Base-by-base conservation (phyloP, 2,113 vertebrate genomes). In the Calyptomena viridis region DNA sequence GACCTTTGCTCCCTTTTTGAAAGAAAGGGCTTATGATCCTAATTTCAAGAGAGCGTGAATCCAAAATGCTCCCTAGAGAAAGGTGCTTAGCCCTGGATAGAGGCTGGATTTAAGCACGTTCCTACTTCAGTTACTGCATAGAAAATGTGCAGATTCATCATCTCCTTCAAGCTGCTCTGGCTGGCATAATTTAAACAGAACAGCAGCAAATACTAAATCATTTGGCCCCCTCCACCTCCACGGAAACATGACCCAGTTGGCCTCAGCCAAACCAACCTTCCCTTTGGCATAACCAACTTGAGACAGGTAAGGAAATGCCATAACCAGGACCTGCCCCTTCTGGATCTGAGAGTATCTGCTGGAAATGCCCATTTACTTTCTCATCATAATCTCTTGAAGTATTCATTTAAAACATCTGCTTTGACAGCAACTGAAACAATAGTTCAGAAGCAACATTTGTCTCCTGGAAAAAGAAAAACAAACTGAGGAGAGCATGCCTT, bases 21-120 rank as follows among this genome's bases (percentile, higher is more conserved):
- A 95, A 96, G 92, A 74, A 95, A 94, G 19, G 74, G 83, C 95
- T 96, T 93, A 95, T 93, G 94, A 96, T 95, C 89, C 96, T 92
- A 94, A 89, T 94, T 96, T 95, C 95, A 94, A 96, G 95, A 94
- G 93, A 91, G 91, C 40, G 0, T 87, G 95, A 95, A 96, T 96
- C 81, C 73, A 55, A 96, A 95, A 89, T 39, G 94, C 83, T 96
- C 95, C 94, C 95, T 47, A 75, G 93, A 92, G 95, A 86, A 97
- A 96, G 89, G 86, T 92, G 86, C 96, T 95, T 93, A 96, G 88
- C 86, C 68, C 83, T 88, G 79, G 79, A 50, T 63, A 90, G 21
- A 77, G 76, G 79, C 76, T 84, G 91, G 86, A 94, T 93, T 96
- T 95, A 94, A 93, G 52, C 86, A 74, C 5, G 14, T 88, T 95